Base-by-base conservation (phyloP, 2,888 invertebrate species). In the Suillia variegata region DNA sequence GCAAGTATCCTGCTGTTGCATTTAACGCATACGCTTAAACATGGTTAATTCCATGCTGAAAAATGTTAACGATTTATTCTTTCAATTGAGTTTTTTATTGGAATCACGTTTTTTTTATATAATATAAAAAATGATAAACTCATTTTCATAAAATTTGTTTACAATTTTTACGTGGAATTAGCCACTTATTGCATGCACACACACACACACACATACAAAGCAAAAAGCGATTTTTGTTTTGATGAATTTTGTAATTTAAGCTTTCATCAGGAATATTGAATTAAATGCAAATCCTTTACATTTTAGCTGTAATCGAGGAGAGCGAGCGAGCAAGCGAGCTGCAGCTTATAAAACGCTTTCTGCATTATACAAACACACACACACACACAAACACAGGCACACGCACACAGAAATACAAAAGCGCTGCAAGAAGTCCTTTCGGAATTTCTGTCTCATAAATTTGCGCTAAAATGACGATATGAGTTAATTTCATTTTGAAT, bases 211-310 rank as follows among this genome's bases (percentile, higher is more conserved):
- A 38, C 38, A 13, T n/a, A 38, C 38, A n/a, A n/a, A 38, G 13
- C 10, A 13, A n/a, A 8, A 38, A 38, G 10, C 12, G 12, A 69
- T 63, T 62, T 65, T 20, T 61, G 57, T 61, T 65, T 74, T 66
- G 63, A 64, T 67, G 65, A 60, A 52, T 63, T 67, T 71, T 63
- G 65, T 72, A 72, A 72, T 72, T 51, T 51, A 22, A 59, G 59
- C 55, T 59, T 59, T 59, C 54, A 55, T 17, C 49, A 50, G 31
- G 51, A 38, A 55, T 55, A 51, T 59, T 73, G 70, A 74, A 75
- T 75, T 71, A 70, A 70, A 75, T 65, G 69, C 70, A 67, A 64
- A 65, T 65, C 67, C 67, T 64, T 56, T 57, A 54, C 59, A 60
- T 50, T 24, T 50, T 50, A 20, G 22, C 13, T 50, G 50, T n/a